Conservation (phyloP, 1,140 invertebrate species). For the Propsilocerus akamusi region DNA sequence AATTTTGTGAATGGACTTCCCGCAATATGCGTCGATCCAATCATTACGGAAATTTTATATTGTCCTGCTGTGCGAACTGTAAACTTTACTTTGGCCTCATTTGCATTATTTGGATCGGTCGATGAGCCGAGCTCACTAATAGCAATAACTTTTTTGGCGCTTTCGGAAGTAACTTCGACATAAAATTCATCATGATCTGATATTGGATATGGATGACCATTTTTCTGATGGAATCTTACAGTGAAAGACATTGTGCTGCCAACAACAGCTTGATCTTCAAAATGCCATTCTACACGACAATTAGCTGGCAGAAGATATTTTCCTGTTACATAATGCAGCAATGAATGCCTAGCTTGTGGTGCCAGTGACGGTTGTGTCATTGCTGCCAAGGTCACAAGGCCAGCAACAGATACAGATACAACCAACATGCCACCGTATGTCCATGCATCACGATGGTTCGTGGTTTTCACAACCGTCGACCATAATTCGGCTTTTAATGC, state of each 20-base stretch:
- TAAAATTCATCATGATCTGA: slow-evolving; percentile 77
- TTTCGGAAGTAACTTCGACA: slow-evolving; percentile 61
- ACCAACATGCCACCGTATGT: slow-evolving; percentile 78
- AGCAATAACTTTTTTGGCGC: slow-evolving; percentile 55
- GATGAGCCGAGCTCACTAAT: slow-evolving; percentile 75
- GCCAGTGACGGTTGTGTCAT: slow-evolving; percentile 72
- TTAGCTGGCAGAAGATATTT: slow-evolving; percentile 76
- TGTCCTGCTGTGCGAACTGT: slow-evolving; percentile 75
- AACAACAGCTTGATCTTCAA: slow-evolving; percentile 70
- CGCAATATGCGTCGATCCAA: slow-evolving; percentile 37
- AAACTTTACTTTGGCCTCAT: slow-evolving; percentile 75
- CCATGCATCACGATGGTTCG: slow-evolving; percentile 72
- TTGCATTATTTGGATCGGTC: slow-evolving; percentile 58
- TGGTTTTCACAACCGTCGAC: slow-evolving; percentile 69
- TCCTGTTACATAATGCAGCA: slow-evolving; percentile 79
- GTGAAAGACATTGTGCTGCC: slow-evolving; percentile 80
- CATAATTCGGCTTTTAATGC: slow-evolving; percentile 63
- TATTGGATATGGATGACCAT: slow-evolving; percentile 80
- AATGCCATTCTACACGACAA: slow-evolving; percentile 59
- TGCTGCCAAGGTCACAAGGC: slow-evolving; percentile 64
- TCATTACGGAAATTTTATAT: slow-evolving; percentile 69
- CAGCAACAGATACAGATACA: slow-evolving; percentile 66
- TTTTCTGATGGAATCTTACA: slow-evolving; percentile 78
- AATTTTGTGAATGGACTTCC: slow-evolving; percentile 40
- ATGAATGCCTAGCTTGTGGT: slow-evolving; percentile 68